Conservation (phyloP, 2,888 invertebrate genomes). For the Cynaeus angustus region DNA sequence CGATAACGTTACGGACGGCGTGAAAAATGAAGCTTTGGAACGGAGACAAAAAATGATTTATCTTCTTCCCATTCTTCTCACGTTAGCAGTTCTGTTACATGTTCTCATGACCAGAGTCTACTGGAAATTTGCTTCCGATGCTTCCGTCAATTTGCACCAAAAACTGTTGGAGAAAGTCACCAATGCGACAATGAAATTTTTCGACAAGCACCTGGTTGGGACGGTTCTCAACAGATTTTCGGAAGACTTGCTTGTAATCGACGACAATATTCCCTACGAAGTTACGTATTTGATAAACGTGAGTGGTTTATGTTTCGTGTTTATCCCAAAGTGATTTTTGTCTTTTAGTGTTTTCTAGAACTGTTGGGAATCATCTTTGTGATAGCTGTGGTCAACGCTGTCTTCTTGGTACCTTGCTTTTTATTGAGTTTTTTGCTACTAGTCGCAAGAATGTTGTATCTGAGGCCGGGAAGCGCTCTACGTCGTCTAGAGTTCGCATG, state of each 20-base stretch:
- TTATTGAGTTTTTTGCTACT: too few relatives aligned
- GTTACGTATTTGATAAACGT: conserved; percentile 10
- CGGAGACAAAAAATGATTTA: background rate
- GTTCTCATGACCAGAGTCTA: background rate
- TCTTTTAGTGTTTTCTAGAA: too few relatives aligned
- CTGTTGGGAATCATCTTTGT: too few relatives aligned
- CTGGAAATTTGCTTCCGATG: conserved; percentile 25
- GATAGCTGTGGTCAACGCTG: too few relatives aligned
- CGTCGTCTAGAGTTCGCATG: too few relatives aligned
- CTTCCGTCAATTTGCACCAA: conserved; percentile 44
- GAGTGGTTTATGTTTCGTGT: too few relatives aligned
- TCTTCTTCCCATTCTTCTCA: background rate
- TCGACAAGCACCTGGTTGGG: conserved; percentile 36
- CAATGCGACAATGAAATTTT: conserved; percentile 39
- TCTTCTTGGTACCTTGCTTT: too few relatives aligned
- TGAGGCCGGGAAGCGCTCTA: too few relatives aligned
- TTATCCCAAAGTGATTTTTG: too few relatives aligned
- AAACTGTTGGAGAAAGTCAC: conserved; percentile 30
- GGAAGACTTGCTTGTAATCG: conserved; percentile 70
- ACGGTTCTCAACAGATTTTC: conserved; percentile 74
- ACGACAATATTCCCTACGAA: conserved; percentile 39
- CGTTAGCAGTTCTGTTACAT: background rate
- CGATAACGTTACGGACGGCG: too few relatives aligned
- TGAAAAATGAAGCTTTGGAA: background rate
- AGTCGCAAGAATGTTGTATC: too few relatives aligned